Base-by-base conservation (phyloP, 1,140 invertebrate genomes). In the Macrobrachium nipponense region DNA sequence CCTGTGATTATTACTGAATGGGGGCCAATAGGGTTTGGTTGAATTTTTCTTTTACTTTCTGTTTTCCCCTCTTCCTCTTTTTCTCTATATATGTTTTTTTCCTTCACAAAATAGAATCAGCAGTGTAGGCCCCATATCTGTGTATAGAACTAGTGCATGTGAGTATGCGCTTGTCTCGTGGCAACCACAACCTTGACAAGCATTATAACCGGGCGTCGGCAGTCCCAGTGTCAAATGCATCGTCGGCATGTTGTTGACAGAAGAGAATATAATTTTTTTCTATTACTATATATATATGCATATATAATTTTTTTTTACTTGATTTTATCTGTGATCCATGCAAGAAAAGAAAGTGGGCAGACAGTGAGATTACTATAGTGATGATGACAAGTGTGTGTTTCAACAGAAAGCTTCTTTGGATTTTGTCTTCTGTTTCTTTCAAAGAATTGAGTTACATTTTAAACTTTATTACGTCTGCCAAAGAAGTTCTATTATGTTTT, bases 91-190 rank as follows among this genome's bases (percentile, higher is more conserved):
- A 73, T 73, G 15, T 36, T 10, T 73, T 36, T 27, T 36, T 17
- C 44, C n/a, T 18, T 73, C 44, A 73, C 44, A 15, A 73, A 59
- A 70, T 62, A 36, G 51, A 58, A 83, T 72, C 36, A 75, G 58
- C 77, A 80, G 84, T 86, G 80, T 70, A 80, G 84, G 84, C 84
- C 77, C 77, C 77, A 86, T 76, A 80, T 80, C 61, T 79, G 84
- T 86, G 84, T 86, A 78, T 86, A 86, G 84, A 86, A 86, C 84
- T 86, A 86, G 84, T 86, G 84, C 84, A 86, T 86, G 84, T 86
- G 60, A 72, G 77, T 80, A 78, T 64, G 84, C 84, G 82, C 82
- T 70, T 84, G 82, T 84, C 76, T 84, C 76, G 20, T 84, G 81
- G 75, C 78, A 75, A 77, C 61, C 73, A 77, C 76, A 72, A 44